Evolutionary conservation across 2,797 vertebrate genomes (phyloP).

Genomic region (Sebastes minor): DNA sequence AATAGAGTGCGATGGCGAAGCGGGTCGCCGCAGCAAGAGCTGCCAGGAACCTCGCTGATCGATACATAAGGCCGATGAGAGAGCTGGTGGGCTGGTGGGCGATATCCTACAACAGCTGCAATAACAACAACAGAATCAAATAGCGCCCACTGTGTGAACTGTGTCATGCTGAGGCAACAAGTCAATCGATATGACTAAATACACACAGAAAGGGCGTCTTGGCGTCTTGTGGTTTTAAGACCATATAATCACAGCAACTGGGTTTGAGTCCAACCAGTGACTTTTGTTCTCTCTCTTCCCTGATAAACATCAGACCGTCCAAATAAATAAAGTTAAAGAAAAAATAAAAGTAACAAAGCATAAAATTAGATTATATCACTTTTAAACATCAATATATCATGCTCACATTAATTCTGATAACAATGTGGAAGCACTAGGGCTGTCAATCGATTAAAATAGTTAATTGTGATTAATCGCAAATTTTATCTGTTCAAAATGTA

Average conservation of each 20-base stretch:
- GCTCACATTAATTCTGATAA: neutral
- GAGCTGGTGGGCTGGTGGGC: constrained; percentile 23
- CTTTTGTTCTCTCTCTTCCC: neutral
- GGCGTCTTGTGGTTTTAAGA: neutral
- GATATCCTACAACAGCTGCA: constrained; percentile 37
- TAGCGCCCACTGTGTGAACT: constrained; percentile 20
- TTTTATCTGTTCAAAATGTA: too few species aligned
- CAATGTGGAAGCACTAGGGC: neutral
- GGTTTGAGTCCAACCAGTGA: neutral
- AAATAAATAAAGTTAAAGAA: neutral
- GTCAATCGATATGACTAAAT: constrained; percentile 20
- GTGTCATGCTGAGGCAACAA: constrained; percentile 44
- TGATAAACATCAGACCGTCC: neutral
- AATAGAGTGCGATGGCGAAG: constrained; percentile 23
- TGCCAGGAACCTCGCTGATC: constrained; percentile 38
- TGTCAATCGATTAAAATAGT: too few species aligned
- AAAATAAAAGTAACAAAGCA: neutral
- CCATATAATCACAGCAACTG: neutral
- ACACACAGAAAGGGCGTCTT: constrained; percentile 8
- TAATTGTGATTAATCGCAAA: too few species aligned
- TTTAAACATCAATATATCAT: neutral
- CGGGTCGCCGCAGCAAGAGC: constrained; percentile 28
- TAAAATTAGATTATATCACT: neutral
- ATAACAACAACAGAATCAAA: constrained; percentile 44
- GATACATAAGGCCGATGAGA: constrained; percentile 41